A percentile compares a stretch with the other conserved stretches of the same genome.
phyloP scores from a whole-genome alignment of 2,113 vertebrate genomes.

The Cottus gobio region DNA sequence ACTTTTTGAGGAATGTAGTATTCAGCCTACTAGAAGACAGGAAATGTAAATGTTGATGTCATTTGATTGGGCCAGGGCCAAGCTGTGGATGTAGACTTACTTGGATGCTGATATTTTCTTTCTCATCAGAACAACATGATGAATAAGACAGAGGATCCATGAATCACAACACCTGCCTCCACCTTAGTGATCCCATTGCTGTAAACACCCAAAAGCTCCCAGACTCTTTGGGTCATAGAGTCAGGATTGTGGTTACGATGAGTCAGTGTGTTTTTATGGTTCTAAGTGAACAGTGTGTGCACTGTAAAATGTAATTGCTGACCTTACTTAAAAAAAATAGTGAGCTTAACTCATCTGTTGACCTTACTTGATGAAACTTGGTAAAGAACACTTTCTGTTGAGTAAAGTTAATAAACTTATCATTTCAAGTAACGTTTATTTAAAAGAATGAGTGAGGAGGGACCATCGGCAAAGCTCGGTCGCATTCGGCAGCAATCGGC shows the following conservation, averaged over 20 bases:
- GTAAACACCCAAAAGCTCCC: constrained; percentile 30
- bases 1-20: not conserved
- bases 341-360: too few relatives aligned
- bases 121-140: constrained; percentile 32
- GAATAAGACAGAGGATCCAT: constrained; percentile 24
- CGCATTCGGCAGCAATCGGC: too few relatives aligned
- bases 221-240: constrained; percentile 50
- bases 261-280: constrained; percentile 26
- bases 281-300: constrained; percentile 11
- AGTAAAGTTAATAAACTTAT: too few relatives aligned
- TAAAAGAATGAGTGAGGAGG: too few relatives aligned
- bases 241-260: constrained; percentile 39
- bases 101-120: constrained; percentile 13
- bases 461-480: too few relatives aligned
- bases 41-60: not conserved
- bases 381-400: too few relatives aligned
- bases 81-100: not conserved
- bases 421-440: too few relatives aligned
- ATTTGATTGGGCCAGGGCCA: not conserved
- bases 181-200: constrained; percentile 26
- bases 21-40: not conserved
- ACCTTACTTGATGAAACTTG: too few relatives aligned
- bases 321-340: too few relatives aligned
- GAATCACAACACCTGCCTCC: constrained; percentile 53
- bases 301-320: too few relatives aligned